Evolutionary conservation across 2,888 invertebrate species (phyloP), one percentile per base, ranked within the genome.

Genomic region (Caenorhabditis sp.): DNA sequence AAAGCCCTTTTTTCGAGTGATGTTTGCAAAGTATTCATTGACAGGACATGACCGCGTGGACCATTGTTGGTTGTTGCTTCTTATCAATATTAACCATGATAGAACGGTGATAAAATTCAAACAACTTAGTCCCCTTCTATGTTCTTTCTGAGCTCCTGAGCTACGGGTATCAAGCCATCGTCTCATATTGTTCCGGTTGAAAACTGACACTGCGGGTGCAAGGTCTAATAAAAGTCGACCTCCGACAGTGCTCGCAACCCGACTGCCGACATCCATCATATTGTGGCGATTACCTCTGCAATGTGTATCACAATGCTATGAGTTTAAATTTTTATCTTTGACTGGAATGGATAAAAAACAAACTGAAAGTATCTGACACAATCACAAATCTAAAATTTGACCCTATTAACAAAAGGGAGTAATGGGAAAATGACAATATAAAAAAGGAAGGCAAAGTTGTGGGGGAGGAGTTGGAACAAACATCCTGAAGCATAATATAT

Each of bases 371-470:
- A 51, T 67, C 61, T 67, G 51, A 61, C 67, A 67, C 67, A 76
- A 76, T 76, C 76, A 76, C 76, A 76, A 67, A 76, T 61, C 67
- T 76, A 76, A 61, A 37, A 18, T 51, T 61, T 18, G 40, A 76
- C 67, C 76, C 76, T 76, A 76, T 60, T 24, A 76, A 76, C 44
- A 56, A 18, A 50, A 35, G 61, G 18, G 37, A 22, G 24, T 20
- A 50, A 24, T n/a, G 35, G 24, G 37, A 22, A 50, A 56, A 71
- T 22, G 62, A 60, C 32, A 28, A 44, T 22, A 32, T 20, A 28
- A n/a, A 51, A n/a, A 18, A 22, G 3, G 9, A 53, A 20, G 11
- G 35, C 8, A 20, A 15, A 62, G 15, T 11, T 15, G 22, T 3
- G 18, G 40, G 40, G 20, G 37, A n/a, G 6, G 37, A 58, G 1